Base-by-base conservation (phyloP, 1,140 invertebrate species). In the Cyclargus thomasi region DNA sequence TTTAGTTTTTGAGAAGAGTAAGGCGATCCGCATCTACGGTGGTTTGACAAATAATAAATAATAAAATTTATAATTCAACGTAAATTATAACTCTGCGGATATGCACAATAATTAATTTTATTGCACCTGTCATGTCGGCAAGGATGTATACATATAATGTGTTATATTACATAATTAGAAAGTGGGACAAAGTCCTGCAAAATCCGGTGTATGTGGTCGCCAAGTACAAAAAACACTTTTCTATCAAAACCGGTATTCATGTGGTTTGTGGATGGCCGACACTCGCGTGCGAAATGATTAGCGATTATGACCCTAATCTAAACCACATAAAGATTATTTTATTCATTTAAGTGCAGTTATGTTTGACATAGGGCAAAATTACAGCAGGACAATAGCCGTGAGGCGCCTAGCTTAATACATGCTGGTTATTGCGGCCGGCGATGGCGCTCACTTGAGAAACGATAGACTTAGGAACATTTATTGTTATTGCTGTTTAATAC, bases 281-380 rank as follows among this genome's bases (percentile, higher is more conserved):
- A 59, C 18, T 20, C 17, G 18, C 18, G 53, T 59, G 55, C 55
- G 55, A 59, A 55, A 55, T 55, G 53, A 55, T 20, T 59, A 59
- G 18, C 20, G 55, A 59, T 21, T 59, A 59, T 21, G 55, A 21
- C 7, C 11, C 55, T 20, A 59, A 59, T 59, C 55, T 21, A 8
- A 10, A 20, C 17, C 18, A 59, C 55, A 59, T 59, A 59, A 22
- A 59, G 55, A 59, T 59, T 59, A 59, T 59, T 20, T 59, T 59
- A 59, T 47, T 47, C 6, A 8, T 47, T 0, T 47, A 14, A 47
- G 10, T 47, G 39, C 39, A 47, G 39, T 47, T 14, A 47, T 47
- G 39, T 47, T 47, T 47, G 39, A 47, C 39, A 16, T 47, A 16
- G 39, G 14, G 10, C 14, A 11, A 16, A 47, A 47, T 47, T 47